Base-by-base conservation (phyloP, 2,797 vertebrate species). In the Schizopygopsis pylzovi region DNA sequence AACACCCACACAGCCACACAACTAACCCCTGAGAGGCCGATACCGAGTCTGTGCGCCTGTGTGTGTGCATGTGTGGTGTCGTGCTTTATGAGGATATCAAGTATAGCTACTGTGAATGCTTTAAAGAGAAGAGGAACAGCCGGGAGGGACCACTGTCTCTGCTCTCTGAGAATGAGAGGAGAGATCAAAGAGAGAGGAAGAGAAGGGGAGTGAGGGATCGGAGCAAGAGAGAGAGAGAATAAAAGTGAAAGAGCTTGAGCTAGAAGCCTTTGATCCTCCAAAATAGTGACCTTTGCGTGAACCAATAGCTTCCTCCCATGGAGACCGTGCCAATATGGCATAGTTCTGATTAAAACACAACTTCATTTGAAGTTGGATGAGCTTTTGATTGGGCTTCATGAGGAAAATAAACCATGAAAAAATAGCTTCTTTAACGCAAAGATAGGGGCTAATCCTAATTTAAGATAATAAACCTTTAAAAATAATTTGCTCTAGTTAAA, bases 101-200 rank as follows among this genome's bases (percentile, higher is more conserved):
- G 93, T 94, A 93, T 94, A 93, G 90, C 93, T 93, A 90, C 92
- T 93, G 91, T 90, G 91, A 90, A 89, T 85, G 91, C 89, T 92
- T 89, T 94, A 94, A 95, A 94, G 93, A 93, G 94, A 94, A 91
- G 92, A 92, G 91, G 94, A 94, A 93, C 92, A 94, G 94, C 91
- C 91, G 90, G 87, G 90, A 91, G 92, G 91, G 94, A 93, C 94
- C 91, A 92, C 91, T 93, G 94, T 93, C 93, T 94, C 92, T 94
- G 92, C 90, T 92, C 92, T 88, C 83, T 89, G 88, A 88, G 92
- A 91, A 90, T 81, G 84, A 90, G 87, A 89, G 63, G 52, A 28
- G 86, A 89, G 89, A 89, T 88, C 87, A 87, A 89, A 89, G 89
- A 52, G 73, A 63, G 79, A 39, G 79, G 56, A 81, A 76, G 83